Evolutionary conservation across 2,797 vertebrate species (phyloP).

Genomic region (Spondyliosoma cantharus): DNA sequence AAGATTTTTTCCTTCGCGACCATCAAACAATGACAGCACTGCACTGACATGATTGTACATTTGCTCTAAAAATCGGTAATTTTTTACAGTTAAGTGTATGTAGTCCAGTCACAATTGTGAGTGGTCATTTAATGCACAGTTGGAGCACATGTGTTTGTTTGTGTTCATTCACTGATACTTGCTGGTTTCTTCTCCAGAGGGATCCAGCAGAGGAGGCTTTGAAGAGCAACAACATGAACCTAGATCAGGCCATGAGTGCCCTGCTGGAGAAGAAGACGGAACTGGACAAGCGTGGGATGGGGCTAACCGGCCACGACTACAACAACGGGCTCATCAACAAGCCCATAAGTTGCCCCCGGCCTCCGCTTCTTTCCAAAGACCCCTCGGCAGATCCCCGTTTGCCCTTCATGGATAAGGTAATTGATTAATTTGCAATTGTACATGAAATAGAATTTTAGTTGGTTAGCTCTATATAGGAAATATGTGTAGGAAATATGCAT

Average conservation of each 20-base stretch:
- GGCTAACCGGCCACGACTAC: constrained; percentile 90
- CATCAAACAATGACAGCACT: too few relatives aligned
- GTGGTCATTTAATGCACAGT: neutral
- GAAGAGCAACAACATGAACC: constrained; percentile 98
- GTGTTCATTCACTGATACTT: constrained; percentile 2
- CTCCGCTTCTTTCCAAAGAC: constrained; percentile 97
- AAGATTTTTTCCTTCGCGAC: too few relatives aligned
- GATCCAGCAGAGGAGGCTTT: constrained; percentile 99
- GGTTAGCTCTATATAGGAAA: too few relatives aligned
- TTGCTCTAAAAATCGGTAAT: too few relatives aligned
- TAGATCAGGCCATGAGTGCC: constrained; percentile 99
- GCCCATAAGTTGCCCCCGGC: constrained; percentile 91
- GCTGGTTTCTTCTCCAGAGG: constrained; percentile 83
- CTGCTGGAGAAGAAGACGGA: constrained; percentile 99
- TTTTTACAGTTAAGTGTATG: too few relatives aligned
- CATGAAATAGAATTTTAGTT: constrained; percentile 9
- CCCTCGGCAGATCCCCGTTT: constrained; percentile 91
- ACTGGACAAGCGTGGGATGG: constrained; percentile 97
- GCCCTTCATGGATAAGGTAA: constrained; percentile 97
- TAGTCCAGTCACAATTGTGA: neutral
- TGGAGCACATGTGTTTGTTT: neutral
- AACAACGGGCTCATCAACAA: constrained; percentile 95
- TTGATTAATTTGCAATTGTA: neutral
- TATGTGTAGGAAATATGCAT: neutral
- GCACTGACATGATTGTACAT: too few relatives aligned